A percentile compares a stretch with the other conserved stretches of the same genome.
Evolutionary conservation across 2,888 invertebrate genomes (phyloP).

Genomic region (Drosophila helvetica): DNA sequence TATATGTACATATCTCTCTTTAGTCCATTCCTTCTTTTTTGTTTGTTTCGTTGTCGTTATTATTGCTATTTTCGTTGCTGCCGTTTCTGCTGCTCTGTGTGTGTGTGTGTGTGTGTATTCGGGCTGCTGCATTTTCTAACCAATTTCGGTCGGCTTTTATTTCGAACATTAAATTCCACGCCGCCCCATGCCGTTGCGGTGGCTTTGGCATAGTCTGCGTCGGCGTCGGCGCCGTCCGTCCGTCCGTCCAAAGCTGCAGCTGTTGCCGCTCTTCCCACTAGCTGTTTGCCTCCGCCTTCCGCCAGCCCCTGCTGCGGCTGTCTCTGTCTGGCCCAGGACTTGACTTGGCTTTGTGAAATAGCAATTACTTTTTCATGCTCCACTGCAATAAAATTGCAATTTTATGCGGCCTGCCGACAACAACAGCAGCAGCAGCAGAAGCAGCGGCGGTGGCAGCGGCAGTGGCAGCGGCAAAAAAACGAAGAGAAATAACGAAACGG

Average conservation of each 20-base stretch:
- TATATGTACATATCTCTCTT: slow-evolving; percentile 1
- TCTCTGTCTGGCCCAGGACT: slow-evolving; percentile 36
- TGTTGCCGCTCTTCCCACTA: slow-evolving; percentile 56
- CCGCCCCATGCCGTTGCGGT: slow-evolving; percentile 37
- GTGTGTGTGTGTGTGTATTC: slow-evolving; percentile 17
- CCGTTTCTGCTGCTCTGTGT: slow-evolving; percentile 28
- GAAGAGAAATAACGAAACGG: slow-evolving; percentile 30
- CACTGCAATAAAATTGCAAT: slow-evolving; percentile 79
- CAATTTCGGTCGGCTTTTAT: slow-evolving; percentile 67
- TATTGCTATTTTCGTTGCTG: slow-evolving; percentile 38
- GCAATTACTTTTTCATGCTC: slow-evolving; percentile 80
- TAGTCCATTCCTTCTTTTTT: neutral
- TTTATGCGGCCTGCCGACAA: slow-evolving; percentile 77
- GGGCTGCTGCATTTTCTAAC: slow-evolving; percentile 61
- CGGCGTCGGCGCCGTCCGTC: slow-evolving; percentile 21
- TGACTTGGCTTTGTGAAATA: slow-evolving; percentile 69
- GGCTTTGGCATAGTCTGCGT: neutral
- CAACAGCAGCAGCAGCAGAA: slow-evolving; percentile 49
- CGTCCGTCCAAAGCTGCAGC: slow-evolving; percentile 48
- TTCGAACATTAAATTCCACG: slow-evolving; percentile 72
- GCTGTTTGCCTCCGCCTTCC: slow-evolving; percentile 25
- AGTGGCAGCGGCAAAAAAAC: slow-evolving; percentile 15
- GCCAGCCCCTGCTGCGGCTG: slow-evolving; percentile 20
- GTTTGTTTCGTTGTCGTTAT: slow-evolving; percentile 16
- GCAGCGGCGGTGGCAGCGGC: slow-evolving; percentile 1